Conservation (phyloP, 2,797 vertebrate genomes). For the Botia kubotai region DNA sequence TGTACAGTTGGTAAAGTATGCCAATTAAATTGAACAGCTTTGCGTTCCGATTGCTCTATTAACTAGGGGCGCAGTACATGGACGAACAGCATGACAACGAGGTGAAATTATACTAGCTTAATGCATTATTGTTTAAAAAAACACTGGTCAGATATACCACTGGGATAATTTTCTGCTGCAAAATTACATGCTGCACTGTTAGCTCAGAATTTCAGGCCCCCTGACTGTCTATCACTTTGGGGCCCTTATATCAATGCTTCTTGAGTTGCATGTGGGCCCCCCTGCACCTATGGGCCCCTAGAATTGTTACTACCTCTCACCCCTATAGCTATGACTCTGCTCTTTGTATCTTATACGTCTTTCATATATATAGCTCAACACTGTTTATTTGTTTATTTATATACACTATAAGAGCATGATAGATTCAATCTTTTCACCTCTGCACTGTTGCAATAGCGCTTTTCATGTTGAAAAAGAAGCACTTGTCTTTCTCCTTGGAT, state of each 20-base stretch:
- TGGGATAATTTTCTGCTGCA: constrained; percentile 10
- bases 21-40: constrained; percentile 28
- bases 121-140: neutral
- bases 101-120: neutral
- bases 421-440: constrained; percentile 37
- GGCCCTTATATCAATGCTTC: neutral
- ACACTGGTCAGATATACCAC: neutral
- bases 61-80: neutral
- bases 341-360: neutral
- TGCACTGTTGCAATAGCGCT: constrained; percentile 6
- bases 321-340: neutral
- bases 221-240: neutral
- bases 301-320: neutral
- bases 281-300: neutral
- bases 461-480: constrained; percentile 38
- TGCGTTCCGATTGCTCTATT: constrained; percentile 19
- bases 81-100: neutral
- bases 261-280: neutral
- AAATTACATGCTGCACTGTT: neutral
- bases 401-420: constrained; percentile 3
- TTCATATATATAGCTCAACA: neutral
- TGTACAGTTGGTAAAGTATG: constrained; percentile 6
- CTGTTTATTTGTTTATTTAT: neutral
- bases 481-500: constrained; percentile 45
- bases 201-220: neutral